These are phyloP conservation scores for Synanthedon vespiformis DNA, from an alignment of 2,888 invertebrate species.

Conservation along the genomic window DNA sequence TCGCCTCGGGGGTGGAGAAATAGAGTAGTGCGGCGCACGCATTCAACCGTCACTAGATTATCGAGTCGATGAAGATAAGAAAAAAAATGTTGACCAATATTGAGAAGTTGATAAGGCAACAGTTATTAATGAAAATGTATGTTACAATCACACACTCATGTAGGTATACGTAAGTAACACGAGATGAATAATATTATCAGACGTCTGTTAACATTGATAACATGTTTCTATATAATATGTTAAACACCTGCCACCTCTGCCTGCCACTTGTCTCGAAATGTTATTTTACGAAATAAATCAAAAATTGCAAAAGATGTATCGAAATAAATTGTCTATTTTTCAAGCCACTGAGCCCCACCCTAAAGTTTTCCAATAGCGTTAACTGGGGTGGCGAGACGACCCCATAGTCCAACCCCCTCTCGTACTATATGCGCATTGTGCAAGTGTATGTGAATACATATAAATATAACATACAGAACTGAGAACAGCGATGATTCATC, in stretches of 20 bases:
- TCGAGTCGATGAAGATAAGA: conserved; percentile 31
- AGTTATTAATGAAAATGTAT: not conserved
- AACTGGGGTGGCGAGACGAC: conserved; percentile 30
- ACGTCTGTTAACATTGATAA: no score
- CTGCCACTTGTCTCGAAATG: no score
- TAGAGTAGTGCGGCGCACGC: conserved; percentile 54
- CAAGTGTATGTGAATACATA: conserved; percentile 26
- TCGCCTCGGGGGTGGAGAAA: conserved; percentile 12
- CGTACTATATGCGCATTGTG: conserved; percentile 25
- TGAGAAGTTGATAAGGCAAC: not conserved
- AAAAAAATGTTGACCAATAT: not conserved
- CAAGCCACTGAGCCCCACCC: conserved; percentile 32
- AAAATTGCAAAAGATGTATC: no score
- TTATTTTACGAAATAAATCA: not conserved
- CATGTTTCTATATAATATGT: no score
- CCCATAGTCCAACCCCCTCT: conserved; percentile 22
- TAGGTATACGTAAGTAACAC: no score
- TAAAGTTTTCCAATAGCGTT: conserved; percentile 44
- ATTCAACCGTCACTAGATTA: conserved; percentile 31
- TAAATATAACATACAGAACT: conserved; percentile 14
- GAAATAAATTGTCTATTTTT: conserved; percentile 8
- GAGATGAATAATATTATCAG: no score
- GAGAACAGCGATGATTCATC: not conserved
- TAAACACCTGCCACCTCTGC: no score
- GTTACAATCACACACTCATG: no score